phyloP scores from a whole-genome alignment of 2,113 vertebrate genomes.

The Azemiops feae region DNA sequence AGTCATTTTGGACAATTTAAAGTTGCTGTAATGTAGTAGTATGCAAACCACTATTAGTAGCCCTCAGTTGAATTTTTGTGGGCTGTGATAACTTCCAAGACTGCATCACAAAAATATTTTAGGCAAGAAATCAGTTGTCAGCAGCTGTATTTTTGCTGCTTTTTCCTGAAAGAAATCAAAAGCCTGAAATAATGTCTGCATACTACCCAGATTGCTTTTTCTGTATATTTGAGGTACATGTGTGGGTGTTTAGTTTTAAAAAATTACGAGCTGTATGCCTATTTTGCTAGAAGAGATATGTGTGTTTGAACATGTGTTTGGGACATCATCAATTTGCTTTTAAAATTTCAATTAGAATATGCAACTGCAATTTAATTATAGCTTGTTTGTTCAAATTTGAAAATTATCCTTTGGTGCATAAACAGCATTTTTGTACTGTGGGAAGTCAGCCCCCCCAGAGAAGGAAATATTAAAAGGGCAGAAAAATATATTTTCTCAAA shows the following conservation, averaged over 20 bases:
- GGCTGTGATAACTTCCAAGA: neutral
- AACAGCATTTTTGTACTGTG: neutral
- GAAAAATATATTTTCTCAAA: too few species aligned
- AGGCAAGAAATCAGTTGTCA: neutral
- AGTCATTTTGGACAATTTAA: neutral
- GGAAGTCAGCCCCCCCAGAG: too few species aligned
- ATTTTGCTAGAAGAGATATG: neutral
- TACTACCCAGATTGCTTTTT: neutral
- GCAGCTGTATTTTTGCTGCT: neutral
- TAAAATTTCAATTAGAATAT: neutral
- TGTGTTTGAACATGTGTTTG: neutral
- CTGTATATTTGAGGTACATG: neutral
- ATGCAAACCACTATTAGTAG: neutral
- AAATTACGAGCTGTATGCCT: neutral
- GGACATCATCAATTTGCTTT: neutral
- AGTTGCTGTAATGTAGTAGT: neutral
- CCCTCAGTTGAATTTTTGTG: neutral
- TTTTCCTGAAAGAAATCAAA: neutral
- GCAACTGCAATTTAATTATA: neutral
- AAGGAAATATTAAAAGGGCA: too few species aligned
- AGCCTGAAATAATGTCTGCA: neutral
- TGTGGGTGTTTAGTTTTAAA: neutral
- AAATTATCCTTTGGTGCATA: neutral
- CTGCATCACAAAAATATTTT: neutral
- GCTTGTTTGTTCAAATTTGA: neutral